Percentiles rank a stretch among this genome's conserved stretches.
Evolutionary conservation across 2,113 vertebrate genomes (phyloP).

Genomic region (Pangasianodon hypophthalmus): DNA sequence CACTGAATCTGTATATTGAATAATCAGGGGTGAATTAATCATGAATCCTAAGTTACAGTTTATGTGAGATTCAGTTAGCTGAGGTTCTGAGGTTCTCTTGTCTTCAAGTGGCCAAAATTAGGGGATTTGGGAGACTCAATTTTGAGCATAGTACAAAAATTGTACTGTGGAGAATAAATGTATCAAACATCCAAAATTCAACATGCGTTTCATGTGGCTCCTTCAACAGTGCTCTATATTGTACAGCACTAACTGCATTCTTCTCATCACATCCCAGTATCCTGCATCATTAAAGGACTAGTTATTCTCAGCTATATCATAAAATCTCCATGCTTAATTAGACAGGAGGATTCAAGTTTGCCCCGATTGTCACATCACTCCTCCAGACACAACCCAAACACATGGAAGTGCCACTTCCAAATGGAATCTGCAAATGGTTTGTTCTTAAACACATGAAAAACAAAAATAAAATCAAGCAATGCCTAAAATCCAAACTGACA

Average conservation of each 20-base stretch:
- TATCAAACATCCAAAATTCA: slow-evolving; percentile 16
- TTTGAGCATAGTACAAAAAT: not conserved
- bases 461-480: slow-evolving; percentile 15
- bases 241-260: slow-evolving; percentile 2
- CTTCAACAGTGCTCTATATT: slow-evolving; percentile 7
- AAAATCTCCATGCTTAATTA: slow-evolving; percentile 13
- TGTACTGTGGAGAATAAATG: not conserved
- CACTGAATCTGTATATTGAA: slow-evolving; percentile 9
- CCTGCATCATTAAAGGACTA: not conserved
- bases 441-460: slow-evolving; percentile 44
- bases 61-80: not conserved
- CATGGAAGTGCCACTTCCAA: not conserved
- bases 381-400: slow-evolving; percentile 9
- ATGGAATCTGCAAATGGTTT: slow-evolving; percentile 27
- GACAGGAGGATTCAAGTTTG: slow-evolving; percentile 36
- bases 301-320: not conserved
- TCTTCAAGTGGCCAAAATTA: not conserved
- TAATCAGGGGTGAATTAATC: not conserved
- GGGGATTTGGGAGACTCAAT: no score
- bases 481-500: slow-evolving; percentile 35
- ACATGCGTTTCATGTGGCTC: not conserved
- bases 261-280: not conserved
- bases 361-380: slow-evolving; percentile 52
- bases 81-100: not conserved
- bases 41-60: not conserved